Base-by-base conservation (phyloP, 2,888 invertebrate genomes). In the Trachelus iudaicus region DNA sequence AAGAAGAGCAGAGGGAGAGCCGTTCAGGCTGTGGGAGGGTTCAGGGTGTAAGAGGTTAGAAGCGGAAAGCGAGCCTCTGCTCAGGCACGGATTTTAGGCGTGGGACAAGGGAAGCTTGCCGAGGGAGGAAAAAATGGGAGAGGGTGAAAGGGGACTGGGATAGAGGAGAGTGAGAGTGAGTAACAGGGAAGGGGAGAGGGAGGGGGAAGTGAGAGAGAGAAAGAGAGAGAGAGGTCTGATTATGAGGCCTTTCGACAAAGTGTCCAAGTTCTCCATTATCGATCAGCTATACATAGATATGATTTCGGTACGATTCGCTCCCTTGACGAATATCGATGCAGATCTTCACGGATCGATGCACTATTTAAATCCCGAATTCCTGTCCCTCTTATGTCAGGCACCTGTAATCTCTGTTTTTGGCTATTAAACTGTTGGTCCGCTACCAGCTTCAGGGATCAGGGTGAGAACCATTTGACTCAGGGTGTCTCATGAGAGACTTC, bases 41-140 rank as follows among this genome's bases (percentile, higher is more conserved):
- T 40, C 40, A 56, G 56, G 56, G 56, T 56, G 56, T 23, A 56
- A 56, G 56, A 56, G 56, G 23, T 56, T 56, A 56, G 56, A 56
- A 56, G 56, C 56, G 56, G 56, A 56, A 56, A 56, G 56, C 56
- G 56, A 56, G 56, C 56, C 56, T 56, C 56, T 34, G 34, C 33
- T 33, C 74, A 34, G 74, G 35, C 74, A 74, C 34, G 34, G 35
- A 37, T 74, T 37, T 37, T 85, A 84, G 79, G 84, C 84, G 85
- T 85, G 80, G 83, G 80, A 83, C 78, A 81, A 73, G 75, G 73
- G 69, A 80, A 79, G 56, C 23, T 79, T 75, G 80, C 76, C 79
- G 75, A 81, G 83, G 80, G 79, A 85, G 77, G 80, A 85, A 81
- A 78, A 73, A 23, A 23, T 56, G 56, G 23, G 23, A 56, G 56